Evolutionary conservation across 1,140 invertebrate species (phyloP).

Genomic region (Achatina immaculata): DNA sequence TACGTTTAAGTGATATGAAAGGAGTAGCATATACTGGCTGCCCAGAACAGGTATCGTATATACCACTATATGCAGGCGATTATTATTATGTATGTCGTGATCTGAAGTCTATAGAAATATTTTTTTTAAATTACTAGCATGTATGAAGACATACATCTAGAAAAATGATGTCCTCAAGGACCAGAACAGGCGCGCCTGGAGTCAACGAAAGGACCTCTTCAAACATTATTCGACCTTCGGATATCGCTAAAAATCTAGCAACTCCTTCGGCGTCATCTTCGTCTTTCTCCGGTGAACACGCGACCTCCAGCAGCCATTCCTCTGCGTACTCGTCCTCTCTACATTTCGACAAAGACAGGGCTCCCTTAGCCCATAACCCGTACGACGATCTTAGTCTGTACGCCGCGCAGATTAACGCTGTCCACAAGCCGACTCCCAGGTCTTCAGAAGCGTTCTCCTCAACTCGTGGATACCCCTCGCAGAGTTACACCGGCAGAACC

Average conservation of each 20-base stretch:
- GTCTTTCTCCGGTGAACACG: background rate
- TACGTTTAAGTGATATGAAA: no score
- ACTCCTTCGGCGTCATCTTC: background rate
- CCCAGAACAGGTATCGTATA: no score
- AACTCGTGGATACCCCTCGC: background rate
- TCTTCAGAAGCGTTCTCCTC: background rate
- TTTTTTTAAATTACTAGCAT: no score
- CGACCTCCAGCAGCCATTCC: background rate
- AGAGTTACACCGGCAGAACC: background rate
- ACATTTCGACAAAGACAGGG: background rate
- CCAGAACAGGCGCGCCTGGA: background rate
- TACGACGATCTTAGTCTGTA: slow-evolving; percentile 32
- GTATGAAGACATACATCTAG: background rate
- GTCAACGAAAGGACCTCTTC: background rate
- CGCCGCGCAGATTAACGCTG: slow-evolving; percentile 26
- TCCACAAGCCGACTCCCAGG: background rate
- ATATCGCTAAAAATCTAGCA: slow-evolving; percentile 26
- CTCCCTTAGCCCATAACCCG: slow-evolving; percentile 10
- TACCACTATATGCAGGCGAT: no score
- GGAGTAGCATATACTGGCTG: no score
- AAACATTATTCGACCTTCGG: slow-evolving; percentile 4
- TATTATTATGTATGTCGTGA: no score
- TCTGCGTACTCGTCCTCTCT: background rate
- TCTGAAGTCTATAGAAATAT: no score
- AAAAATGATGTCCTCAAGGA: slow-evolving; percentile 29